These are phyloP conservation scores for Callochromis pleurospilus DNA, from an alignment of 2,113 vertebrate genomes.

Conservation along the genomic window DNA sequence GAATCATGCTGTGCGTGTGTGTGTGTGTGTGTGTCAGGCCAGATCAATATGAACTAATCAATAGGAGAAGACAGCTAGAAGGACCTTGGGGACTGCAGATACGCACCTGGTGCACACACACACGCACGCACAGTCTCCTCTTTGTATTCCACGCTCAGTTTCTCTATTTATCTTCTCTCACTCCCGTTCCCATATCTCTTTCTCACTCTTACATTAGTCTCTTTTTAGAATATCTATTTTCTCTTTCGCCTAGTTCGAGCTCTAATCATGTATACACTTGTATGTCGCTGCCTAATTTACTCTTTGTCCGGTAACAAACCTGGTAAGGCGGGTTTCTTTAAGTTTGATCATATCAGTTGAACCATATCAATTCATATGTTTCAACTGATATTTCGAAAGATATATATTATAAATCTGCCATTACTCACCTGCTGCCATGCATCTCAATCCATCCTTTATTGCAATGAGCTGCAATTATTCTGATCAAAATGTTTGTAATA, in stretches of 20 bases:
- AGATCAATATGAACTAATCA: constrained; percentile 67
- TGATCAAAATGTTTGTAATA: background rate
- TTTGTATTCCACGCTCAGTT: constrained; percentile 50
- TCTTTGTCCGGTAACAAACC: background rate
- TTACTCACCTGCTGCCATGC: background rate
- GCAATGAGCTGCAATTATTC: background rate
- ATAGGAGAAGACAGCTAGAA: constrained; percentile 66
- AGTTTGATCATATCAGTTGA: constrained; percentile 29
- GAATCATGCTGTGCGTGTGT: constrained; percentile 23
- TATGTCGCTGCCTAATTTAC: background rate
- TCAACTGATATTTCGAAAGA: background rate
- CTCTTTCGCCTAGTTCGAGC: background rate
- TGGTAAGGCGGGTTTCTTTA: background rate
- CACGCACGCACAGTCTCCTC: background rate
- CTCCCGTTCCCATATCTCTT: constrained; percentile 19
- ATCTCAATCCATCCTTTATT: background rate
- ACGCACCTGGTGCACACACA: constrained; percentile 32
- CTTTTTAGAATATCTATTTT: background rate
- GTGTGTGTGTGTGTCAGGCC: constrained; percentile 29
- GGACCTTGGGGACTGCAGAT: constrained; percentile 60
- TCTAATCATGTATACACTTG: background rate
- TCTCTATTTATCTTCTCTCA: constrained; percentile 36
- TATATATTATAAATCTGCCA: background rate
- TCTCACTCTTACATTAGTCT: constrained; percentile 2
- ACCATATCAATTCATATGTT: background rate